These are phyloP conservation scores for Psophia crepitans DNA, from an alignment of 2,113 vertebrate genomes.

Conservation along the genomic window DNA sequence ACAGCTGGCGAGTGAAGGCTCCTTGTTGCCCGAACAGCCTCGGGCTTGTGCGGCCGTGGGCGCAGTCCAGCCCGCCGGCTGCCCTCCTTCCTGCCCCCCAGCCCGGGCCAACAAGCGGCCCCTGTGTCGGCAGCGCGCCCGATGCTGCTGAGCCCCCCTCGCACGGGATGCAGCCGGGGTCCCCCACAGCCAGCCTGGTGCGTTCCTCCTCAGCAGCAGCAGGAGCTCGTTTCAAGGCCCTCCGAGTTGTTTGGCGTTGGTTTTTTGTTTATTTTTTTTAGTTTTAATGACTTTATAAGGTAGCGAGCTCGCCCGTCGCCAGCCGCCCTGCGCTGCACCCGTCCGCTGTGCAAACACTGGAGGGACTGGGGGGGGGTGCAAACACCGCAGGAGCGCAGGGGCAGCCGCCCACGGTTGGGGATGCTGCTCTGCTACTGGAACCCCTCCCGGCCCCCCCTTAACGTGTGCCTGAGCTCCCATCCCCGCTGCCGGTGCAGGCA, in stretches of 20 bases:
- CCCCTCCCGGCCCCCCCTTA: fast-evolving
- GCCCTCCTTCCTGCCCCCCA: neutral
- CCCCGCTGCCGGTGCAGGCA: neutral
- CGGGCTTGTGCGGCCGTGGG: neutral
- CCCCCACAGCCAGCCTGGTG: neutral
- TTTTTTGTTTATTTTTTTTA: neutral
- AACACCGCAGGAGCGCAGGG: fast-evolving
- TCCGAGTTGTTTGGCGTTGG: neutral
- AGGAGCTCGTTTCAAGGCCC: neutral
- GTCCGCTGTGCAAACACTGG: fast-evolving
- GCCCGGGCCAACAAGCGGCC: neutral
- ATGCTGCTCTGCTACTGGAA: neutral
- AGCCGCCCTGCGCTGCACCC: neutral
- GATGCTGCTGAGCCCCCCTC: neutral
- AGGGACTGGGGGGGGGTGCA: neutral
- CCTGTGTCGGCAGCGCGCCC: neutral
- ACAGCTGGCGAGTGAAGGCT: conserved; percentile 2
- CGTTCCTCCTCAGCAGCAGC: neutral
- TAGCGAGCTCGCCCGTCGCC: fast-evolving
- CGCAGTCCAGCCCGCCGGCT: neutral
- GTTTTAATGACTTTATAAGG: neutral
- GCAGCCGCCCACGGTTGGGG: neutral
- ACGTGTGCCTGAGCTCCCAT: fast-evolving
- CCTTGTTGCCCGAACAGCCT: conserved; percentile 40
- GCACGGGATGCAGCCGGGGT: neutral